Percentiles rank a stretch among this genome's conserved stretches.
Conservation (phyloP, 2,113 vertebrate genomes). For the Bubo bubo region DNA sequence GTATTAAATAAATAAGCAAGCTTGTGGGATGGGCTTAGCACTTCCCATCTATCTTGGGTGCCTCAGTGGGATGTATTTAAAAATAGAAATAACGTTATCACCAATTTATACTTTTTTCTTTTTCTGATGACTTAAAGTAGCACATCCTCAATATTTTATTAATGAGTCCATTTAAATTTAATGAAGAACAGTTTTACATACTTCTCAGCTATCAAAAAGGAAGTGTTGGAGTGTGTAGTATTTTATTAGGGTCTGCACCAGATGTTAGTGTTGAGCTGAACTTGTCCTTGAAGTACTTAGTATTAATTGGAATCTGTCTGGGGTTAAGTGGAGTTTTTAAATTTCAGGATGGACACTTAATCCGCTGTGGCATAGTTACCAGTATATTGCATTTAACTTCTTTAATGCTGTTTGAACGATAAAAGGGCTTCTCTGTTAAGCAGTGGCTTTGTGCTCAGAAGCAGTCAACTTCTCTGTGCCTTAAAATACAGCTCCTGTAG, state of each 20-base stretch:
- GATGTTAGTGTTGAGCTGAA: not conserved
- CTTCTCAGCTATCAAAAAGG: not conserved
- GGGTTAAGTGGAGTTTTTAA: not conserved
- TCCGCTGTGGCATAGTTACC: not conserved
- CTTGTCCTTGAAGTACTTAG: not conserved
- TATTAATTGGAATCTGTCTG: not conserved
- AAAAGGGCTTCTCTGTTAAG: not conserved
- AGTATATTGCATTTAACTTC: not conserved
- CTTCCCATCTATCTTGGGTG: conserved; percentile 64
- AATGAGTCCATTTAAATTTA: conserved; percentile 28
- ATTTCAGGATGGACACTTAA: not conserved
- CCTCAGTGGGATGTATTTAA: conserved; percentile 58
- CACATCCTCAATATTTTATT: conserved; percentile 52
- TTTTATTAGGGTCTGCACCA: not conserved
- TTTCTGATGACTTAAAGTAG: conserved; percentile 43
- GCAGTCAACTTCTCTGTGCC: not conserved
- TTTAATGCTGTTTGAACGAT: not conserved
- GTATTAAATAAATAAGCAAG: conserved; percentile 69
- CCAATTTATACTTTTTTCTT: conserved; percentile 14
- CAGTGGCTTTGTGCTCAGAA: not conserved
- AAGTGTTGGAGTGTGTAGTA: not conserved
- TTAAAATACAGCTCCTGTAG: not conserved
- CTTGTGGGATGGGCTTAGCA: conserved; percentile 56
- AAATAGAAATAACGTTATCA: conserved; percentile 57
- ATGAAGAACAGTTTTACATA: not conserved